Percentiles rank a stretch among this genome's conserved stretches.
Evolutionary conservation across 2,113 vertebrate species (phyloP).

Genomic region (Cochlearius cochlearius): DNA sequence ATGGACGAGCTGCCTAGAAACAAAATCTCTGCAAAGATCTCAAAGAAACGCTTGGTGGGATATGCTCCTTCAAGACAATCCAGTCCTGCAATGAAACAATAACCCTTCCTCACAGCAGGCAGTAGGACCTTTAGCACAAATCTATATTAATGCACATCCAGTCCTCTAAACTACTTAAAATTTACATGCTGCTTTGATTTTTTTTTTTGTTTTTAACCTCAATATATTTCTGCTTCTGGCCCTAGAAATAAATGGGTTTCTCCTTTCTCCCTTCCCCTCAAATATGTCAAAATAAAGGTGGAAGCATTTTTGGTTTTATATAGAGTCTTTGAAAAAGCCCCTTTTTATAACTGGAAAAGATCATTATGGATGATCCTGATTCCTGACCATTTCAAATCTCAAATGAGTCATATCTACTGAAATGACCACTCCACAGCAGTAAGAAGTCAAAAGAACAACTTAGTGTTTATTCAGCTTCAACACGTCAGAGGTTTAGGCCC

Average conservation of each 20-base stretch:
- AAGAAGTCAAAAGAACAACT: not conserved
- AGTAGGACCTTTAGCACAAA: not conserved
- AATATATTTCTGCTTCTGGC: not conserved
- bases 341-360: not conserved
- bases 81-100: not conserved
- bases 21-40: not conserved
- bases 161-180: not conserved
- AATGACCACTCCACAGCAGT: not conserved
- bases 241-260: not conserved
- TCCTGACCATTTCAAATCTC: not conserved
- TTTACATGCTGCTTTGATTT: not conserved
- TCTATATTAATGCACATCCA: not conserved
- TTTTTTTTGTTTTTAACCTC: not conserved
- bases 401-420: not conserved
- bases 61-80: not conserved
- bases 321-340: not conserved
- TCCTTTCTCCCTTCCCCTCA: not conserved
- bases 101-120: not conserved
- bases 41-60: rapidly evolving
- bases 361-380: not conserved
- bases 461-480: not conserved
- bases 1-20: not conserved
- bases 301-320: not conserved
- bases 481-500: not conserved
- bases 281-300: not conserved